A percentile compares a stretch with the other conserved stretches of the same genome.
Conservation (phyloP, 2,797 vertebrate genomes). For the Tachyglossus aculeatus region DNA sequence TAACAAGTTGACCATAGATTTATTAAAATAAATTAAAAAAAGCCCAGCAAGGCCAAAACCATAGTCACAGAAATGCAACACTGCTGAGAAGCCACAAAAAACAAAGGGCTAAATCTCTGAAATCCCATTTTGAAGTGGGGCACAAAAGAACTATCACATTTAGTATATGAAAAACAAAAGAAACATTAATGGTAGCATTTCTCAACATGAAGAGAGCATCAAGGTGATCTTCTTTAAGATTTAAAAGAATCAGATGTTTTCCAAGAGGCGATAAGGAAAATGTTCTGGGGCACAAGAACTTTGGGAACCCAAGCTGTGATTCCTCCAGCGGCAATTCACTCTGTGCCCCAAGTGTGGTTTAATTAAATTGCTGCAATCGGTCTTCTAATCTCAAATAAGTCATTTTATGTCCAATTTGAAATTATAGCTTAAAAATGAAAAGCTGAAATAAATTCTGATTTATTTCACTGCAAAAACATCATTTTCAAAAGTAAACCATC, state of each 20-base stretch:
- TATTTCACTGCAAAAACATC: not conserved
- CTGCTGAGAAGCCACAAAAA: too few species aligned
- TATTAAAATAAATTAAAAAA: too few species aligned
- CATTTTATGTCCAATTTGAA: not conserved
- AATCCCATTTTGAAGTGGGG: too few species aligned
- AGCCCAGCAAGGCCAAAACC: too few species aligned
- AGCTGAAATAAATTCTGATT: not conserved
- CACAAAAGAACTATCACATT: too few species aligned
- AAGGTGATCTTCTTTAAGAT: slow-evolving; percentile 4
- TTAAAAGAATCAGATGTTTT: slow-evolving; percentile 2
- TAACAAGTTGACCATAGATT: too few species aligned
- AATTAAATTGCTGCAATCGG: not conserved
- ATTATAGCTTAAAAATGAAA: not conserved
- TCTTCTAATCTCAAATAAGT: not conserved
- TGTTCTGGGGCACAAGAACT: not conserved
- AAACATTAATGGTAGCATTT: slow-evolving; percentile 2
- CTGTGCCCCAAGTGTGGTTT: not conserved
- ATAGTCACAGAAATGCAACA: too few species aligned
- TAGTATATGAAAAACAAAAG: slow-evolving; percentile 16
- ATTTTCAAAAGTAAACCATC: not conserved
- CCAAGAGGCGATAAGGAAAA: not conserved
- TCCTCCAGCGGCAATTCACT: slow-evolving; percentile 13
- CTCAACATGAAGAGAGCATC: not conserved
- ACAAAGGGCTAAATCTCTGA: too few species aligned
- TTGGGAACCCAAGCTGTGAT: not conserved